Base-by-base conservation (phyloP, 2,888 invertebrate genomes). In the Tethea ocularis region DNA sequence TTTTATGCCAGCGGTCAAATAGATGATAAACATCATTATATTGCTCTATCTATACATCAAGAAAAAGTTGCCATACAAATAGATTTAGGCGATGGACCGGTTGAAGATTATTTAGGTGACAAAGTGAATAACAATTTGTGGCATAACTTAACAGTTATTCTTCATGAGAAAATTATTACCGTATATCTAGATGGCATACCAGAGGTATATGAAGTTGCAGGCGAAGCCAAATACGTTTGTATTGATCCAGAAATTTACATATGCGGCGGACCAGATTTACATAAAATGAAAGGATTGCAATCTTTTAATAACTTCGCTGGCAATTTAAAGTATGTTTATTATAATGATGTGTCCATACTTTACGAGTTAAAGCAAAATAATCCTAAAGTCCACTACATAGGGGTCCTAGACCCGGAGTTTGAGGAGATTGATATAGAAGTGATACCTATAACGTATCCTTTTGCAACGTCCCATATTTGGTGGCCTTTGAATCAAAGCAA, bases 171-270 rank as follows among this genome's bases (percentile, higher is more conserved):
- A 68, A 94, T 93, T 17, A 95, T 98, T 0, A 93, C 94, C 71
- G 94, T 98, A 17, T 95, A 96, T 66, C 91, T 98, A 51, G 97
- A 98, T 86, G 94, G 95, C 56, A 95, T 96, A 75, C 94, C 92
- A 36, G 95, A 95, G 71, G 91, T 94, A 0, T 94, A 97, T 57
- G 96, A 96, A 78, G 93, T 97, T 53, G 95, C 96, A 0, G 96
- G 96, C 13, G 94, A 90, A 46, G 88, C 91, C 1, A 86, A 84
- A 95, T 81, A 94, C 94, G 94, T 98, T 64, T 97, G 97, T 72
- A 97, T 98, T 67, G 98, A 98, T 92, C 98, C 98, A 38, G 97
- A 98, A 88, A 97, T 98, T 70, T 98, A 98, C 84, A 97, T 98
- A 68, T 97, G 97, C 55, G 97, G 97, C 17, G 98, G 98, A 3